A percentile compares a stretch with the other conserved stretches of the same genome.
Conservation (phyloP, 2,113 vertebrate species). For the Oplegnathus fasciatus region DNA sequence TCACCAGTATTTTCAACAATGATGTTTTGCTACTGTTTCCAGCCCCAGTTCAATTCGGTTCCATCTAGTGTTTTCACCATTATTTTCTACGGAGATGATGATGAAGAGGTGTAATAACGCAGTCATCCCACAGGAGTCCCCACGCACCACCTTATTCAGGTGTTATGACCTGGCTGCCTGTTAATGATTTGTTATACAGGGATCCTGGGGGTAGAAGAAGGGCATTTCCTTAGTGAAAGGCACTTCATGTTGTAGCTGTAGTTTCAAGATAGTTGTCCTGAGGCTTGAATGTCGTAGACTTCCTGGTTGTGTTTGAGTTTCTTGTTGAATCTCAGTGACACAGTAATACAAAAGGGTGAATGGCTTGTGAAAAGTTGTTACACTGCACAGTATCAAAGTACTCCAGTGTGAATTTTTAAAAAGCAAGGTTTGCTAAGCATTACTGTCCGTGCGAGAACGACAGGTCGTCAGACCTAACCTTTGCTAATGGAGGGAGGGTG, state of each 20-base stretch:
- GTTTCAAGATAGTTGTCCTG: background rate
- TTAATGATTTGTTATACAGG: background rate
- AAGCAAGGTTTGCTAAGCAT: background rate
- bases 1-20: too few species aligned
- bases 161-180: constrained; percentile 1
- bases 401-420: background rate
- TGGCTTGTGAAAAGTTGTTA: background rate
- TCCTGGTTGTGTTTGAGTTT: constrained; percentile 7
- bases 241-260: background rate
- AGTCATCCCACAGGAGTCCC: constrained; percentile 49
- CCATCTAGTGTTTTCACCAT: background rate
- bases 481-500: constrained; percentile 8
- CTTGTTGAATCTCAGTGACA: background rate
- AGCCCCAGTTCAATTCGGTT: background rate
- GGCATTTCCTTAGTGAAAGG: too few species aligned
- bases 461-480: background rate
- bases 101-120: constrained; percentile 31
- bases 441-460: constrained; percentile 10
- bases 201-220: too few species aligned
- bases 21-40: background rate
- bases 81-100: background rate
- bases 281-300: background rate
- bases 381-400: constrained; percentile 10
- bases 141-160: constrained; percentile 25
- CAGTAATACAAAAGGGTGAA: background rate